Evolutionary conservation across 2,113 vertebrate genomes (phyloP), one percentile per base, ranked within the genome.

Genomic region (Nicator chloris): DNA sequence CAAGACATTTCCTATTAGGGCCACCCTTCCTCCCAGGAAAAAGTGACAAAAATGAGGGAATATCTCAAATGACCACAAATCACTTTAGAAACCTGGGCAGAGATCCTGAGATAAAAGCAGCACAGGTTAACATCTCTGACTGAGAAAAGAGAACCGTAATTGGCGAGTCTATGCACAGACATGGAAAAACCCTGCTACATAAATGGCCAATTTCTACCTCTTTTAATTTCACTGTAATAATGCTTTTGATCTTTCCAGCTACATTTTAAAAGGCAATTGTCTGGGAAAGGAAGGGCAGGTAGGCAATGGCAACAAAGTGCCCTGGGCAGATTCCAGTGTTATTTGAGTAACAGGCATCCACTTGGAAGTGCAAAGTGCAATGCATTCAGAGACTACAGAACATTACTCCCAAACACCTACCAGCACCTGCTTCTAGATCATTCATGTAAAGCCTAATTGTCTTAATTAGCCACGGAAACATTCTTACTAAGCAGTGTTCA

Each of bases 11-110:
- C 72, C 69, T 69, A 84, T 91, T 89, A 91, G 54, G 53, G 63
- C 50, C 93, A 82, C 45, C 92, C 65, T 89, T 82, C 73, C 68
- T 95, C 93, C 39, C 47, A 91, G 84, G 35, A 95, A 70, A 2
- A 82, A 82, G 95, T 66, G 89, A 95, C 93, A 92, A 90, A 92
- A 91, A 61, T 1, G 5, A 90, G 91, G 71, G 27, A 95, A 95
- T 71, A 66, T 66, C 78, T 94, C 87, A 80, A 76, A 61, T 94
- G 93, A 91, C 87, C 90, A 71, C 72, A 95, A 96, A 86, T 90
- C 82, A n/a, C 82, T 90, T 93, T 12, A 97, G 82, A 95, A 95
- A 88, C 60, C 82, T 86, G 71, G 54, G 54, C 75, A 90, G 90
- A 68, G 66, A 80, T 93, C 53, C 47, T 1, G 1, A 93, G 87